These are phyloP conservation scores for Yponomeuta plumbellus DNA, from an alignment of 2,888 invertebrate species.

Conservation along the genomic window DNA sequence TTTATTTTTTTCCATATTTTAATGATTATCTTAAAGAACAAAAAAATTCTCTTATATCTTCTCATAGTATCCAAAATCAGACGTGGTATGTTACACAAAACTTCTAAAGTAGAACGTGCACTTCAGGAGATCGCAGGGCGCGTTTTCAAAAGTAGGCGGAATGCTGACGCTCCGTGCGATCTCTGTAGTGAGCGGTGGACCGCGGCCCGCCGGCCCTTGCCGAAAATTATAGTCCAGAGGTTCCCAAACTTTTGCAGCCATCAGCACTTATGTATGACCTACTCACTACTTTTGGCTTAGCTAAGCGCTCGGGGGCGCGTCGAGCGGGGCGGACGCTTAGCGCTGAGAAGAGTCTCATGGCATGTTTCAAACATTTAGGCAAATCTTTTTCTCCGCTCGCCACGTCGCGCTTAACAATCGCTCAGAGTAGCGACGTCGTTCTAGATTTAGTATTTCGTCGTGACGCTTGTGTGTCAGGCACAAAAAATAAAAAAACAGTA, in stretches of 20 bases:
- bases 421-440: no score
- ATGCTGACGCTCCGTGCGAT: slow-evolving; percentile 67
- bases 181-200: slow-evolving; percentile 54
- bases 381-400: no score
- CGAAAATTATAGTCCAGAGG: neutral
- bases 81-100: slow-evolving; percentile 62
- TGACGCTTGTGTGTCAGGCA: no score
- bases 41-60: slow-evolving; percentile 52
- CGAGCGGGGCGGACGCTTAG: no score
- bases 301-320: no score
- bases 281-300: neutral
- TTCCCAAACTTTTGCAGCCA: neutral
- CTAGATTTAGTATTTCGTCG: no score
- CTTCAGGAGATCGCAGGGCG: slow-evolving; percentile 69
- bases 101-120: slow-evolving; percentile 49
- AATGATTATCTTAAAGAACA: slow-evolving; percentile 69
- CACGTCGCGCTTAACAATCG: no score
- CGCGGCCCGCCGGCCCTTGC: slow-evolving; percentile 28
- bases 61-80: slow-evolving; percentile 64
- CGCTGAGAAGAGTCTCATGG: no score
- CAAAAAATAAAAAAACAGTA: no score
- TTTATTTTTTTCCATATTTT: slow-evolving; percentile 51
- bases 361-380: no score
- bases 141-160: slow-evolving; percentile 74
- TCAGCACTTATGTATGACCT: neutral